phyloP scores from a whole-genome alignment of 1,140 invertebrate species.

The Ceratosolen fusciceps region DNA sequence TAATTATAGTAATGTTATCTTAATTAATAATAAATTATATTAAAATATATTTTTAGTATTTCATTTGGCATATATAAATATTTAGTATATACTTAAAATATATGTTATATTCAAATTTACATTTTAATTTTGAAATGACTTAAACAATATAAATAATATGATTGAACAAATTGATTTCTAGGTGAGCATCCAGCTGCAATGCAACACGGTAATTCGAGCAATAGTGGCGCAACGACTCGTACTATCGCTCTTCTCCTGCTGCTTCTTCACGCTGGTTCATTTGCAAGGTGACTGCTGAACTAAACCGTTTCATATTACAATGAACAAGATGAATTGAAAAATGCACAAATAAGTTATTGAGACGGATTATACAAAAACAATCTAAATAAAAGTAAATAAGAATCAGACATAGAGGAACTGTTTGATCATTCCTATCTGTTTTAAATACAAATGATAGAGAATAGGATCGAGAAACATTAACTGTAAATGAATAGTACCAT shows the following conservation, averaged over 20 bases:
- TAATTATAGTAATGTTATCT: too few relatives aligned
- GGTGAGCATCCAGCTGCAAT: constrained; percentile 77
- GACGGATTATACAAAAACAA: not conserved
- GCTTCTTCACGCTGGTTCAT: constrained; percentile 62
- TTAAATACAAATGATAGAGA: not conserved
- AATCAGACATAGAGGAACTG: not conserved
- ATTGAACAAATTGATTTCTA: constrained; percentile 50
- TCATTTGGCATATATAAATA: too few relatives aligned
- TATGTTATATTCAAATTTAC: too few relatives aligned
- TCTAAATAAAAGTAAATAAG: not conserved
- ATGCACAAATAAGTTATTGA: not conserved
- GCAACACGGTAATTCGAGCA: constrained; percentile 76
- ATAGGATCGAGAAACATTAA: not conserved
- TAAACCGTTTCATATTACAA: constrained; percentile 35
- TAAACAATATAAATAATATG: too few relatives aligned
- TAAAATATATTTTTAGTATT: too few relatives aligned
- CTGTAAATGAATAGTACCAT: not conserved
- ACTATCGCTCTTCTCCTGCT: constrained; percentile 64
- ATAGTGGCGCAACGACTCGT: constrained; percentile 65
- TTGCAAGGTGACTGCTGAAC: constrained; percentile 67
- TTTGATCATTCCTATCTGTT: not conserved
- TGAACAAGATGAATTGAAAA: constrained; percentile 22
- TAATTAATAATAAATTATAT: too few relatives aligned
- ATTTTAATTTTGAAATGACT: too few relatives aligned
- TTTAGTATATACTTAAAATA: too few relatives aligned